phyloP scores from a whole-genome alignment of 2,113 vertebrate species.

The Aegithalos caudatus region DNA sequence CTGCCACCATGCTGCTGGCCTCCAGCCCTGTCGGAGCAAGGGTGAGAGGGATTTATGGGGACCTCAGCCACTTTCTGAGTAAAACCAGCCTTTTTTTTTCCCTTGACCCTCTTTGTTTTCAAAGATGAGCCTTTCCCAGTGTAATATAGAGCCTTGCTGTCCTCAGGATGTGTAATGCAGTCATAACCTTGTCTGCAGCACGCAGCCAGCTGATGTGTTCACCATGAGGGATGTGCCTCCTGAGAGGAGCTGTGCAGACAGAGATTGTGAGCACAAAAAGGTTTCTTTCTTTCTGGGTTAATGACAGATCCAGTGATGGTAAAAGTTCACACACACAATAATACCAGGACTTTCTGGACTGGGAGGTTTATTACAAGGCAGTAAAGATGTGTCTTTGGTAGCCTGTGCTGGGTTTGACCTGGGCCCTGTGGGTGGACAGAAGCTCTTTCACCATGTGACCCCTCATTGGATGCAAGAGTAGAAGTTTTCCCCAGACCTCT shows the following conservation, averaged over 20 bases:
- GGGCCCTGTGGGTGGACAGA: background rate
- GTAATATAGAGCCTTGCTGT: background rate
- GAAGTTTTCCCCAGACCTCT: background rate
- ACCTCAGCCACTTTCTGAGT: background rate
- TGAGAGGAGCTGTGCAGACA: conserved; percentile 21
- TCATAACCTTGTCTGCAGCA: conserved; percentile 40
- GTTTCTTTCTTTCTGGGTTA: conserved; percentile 49
- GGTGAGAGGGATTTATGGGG: conserved; percentile 15
- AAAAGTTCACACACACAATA: conserved; percentile 1
- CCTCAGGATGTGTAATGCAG: conserved; percentile 37
- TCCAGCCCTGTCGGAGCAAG: background rate
- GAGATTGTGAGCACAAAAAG: conserved; percentile 15
- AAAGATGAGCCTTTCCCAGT: conserved; percentile 1
- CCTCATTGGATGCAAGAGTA: background rate
- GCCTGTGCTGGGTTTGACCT: background rate
- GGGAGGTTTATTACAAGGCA: background rate
- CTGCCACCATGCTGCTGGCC: background rate
- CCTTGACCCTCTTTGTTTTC: conserved; percentile 2
- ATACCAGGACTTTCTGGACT: background rate
- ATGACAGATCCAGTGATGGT: background rate
- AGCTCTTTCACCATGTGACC: background rate
- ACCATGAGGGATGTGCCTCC: conserved; percentile 23
- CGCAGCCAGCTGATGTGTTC: background rate
- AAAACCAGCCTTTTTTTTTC: background rate
- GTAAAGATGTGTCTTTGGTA: background rate